Conservation (phyloP, 2,888 invertebrate species). For the Linyphia triangularis region DNA sequence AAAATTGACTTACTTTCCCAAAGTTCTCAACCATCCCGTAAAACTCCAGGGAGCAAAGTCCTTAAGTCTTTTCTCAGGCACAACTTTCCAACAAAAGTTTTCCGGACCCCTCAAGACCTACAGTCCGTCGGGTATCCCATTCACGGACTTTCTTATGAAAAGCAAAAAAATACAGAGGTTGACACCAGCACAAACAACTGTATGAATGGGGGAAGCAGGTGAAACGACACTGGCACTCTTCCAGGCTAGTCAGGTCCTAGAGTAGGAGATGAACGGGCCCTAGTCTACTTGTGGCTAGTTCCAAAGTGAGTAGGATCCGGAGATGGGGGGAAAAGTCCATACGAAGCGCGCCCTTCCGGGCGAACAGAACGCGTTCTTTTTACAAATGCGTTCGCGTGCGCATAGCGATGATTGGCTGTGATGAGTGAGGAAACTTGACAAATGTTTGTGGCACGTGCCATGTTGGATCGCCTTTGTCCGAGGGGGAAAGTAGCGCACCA, state of each 20-base stretch:
- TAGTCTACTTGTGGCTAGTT: conserved; percentile 56
- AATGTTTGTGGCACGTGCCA: conserved; percentile 58
- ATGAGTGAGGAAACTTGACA: conserved; percentile 53
- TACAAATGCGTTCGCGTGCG: conserved; percentile 48
- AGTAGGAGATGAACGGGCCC: not conserved
- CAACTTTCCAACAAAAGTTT: not conserved
- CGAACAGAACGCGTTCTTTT: conserved; percentile 38
- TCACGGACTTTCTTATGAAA: not conserved
- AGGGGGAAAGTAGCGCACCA: conserved; percentile 9
- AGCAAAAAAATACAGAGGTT: conserved; percentile 30
- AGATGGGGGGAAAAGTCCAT: not conserved
- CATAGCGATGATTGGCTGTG: conserved; percentile 32
- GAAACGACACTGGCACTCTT: conserved; percentile 43
- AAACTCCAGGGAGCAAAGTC: not conserved
- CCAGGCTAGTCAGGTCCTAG: conserved; percentile 18
- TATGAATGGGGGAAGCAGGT: conserved; percentile 40
- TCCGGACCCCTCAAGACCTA: not conserved
- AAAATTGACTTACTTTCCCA: not conserved
- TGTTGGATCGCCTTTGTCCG: not conserved
- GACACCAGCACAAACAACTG: conserved; percentile 17
- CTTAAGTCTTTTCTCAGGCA: not conserved
- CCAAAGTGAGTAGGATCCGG: conserved; percentile 32
- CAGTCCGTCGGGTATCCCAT: not conserved
- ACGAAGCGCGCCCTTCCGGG: conserved; percentile 43
- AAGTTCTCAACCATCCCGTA: not conserved